These are phyloP conservation scores for Lagopus muta DNA, from an alignment of 2,113 vertebrate genomes.

Conservation along the genomic window DNA sequence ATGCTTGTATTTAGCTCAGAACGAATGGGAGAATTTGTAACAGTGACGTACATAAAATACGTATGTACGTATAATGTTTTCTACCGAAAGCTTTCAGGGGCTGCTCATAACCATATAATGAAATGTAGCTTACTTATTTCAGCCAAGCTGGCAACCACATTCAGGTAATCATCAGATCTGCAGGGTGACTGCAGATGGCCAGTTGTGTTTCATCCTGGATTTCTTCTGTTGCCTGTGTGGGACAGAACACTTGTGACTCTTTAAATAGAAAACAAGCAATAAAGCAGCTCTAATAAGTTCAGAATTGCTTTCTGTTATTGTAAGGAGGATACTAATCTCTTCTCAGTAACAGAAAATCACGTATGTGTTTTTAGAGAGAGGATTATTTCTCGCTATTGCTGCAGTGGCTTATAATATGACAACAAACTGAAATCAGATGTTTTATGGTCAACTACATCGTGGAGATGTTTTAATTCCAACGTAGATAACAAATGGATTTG, in stretches of 20 bases:
- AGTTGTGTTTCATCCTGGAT: background rate
- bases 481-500: background rate
- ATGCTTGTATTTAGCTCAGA: background rate
- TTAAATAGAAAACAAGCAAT: background rate
- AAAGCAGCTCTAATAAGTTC: background rate
- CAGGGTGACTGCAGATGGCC: background rate
- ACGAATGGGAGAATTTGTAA: background rate
- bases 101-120: background rate
- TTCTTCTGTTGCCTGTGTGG: background rate
- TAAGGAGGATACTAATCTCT: background rate
- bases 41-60: background rate
- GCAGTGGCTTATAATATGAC: background rate
- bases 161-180: conserved; percentile 29
- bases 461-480: background rate
- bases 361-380: background rate
- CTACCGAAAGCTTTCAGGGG: background rate
- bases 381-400: background rate
- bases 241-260: background rate
- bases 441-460: background rate
- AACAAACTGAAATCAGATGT: background rate
- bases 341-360: background rate
- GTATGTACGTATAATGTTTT: background rate
- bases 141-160: conserved; percentile 61
- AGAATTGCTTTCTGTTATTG: background rate
- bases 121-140: conserved; percentile 51